Conservation (phyloP, 2,888 invertebrate genomes). For the Tinea trinotella region DNA sequence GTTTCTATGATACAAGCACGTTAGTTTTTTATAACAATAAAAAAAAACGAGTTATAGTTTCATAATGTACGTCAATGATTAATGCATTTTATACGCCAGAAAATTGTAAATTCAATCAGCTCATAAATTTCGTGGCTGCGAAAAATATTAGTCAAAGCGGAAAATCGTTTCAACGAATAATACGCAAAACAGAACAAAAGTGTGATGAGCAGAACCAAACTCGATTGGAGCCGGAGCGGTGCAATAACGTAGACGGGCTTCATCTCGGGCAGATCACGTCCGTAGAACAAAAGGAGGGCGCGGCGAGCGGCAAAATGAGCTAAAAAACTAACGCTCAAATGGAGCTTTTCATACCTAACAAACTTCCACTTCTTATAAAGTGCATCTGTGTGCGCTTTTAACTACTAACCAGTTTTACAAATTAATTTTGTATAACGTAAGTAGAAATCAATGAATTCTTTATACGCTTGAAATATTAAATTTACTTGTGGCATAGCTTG, state of each 20-base stretch:
- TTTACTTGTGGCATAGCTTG: not conserved
- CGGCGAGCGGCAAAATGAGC: slow-evolving; percentile 44
- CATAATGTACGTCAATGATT: no score
- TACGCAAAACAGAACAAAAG: slow-evolving; percentile 41
- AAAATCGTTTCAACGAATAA: slow-evolving; percentile 45
- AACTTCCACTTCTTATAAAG: slow-evolving; percentile 45
- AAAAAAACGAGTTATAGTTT: no score
- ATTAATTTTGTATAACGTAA: not conserved
- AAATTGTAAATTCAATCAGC: not conserved
- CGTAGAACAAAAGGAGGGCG: slow-evolving; percentile 59
- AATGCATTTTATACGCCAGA: no score
- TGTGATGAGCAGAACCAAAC: slow-evolving; percentile 51
- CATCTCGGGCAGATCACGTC: slow-evolving; percentile 66
- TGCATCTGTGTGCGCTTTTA: slow-evolving; percentile 30
- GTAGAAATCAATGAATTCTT: no score
- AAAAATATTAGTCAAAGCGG: slow-evolving; percentile 27
- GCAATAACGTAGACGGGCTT: slow-evolving; percentile 57
- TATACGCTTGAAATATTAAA: no score
- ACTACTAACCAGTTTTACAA: slow-evolving; percentile 26
- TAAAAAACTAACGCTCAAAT: slow-evolving; percentile 57
- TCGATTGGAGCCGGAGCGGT: slow-evolving; percentile 50
- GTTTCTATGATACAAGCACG: no score
- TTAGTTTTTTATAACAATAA: no score
- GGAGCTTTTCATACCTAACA: slow-evolving; percentile 60
- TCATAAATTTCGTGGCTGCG: slow-evolving; percentile 1